A percentile compares a stretch with the other conserved stretches of the same genome.
These are phyloP conservation scores for Phasianus colchicus DNA, from an alignment of 2,113 vertebrate genomes.

Conservation along the genomic window DNA sequence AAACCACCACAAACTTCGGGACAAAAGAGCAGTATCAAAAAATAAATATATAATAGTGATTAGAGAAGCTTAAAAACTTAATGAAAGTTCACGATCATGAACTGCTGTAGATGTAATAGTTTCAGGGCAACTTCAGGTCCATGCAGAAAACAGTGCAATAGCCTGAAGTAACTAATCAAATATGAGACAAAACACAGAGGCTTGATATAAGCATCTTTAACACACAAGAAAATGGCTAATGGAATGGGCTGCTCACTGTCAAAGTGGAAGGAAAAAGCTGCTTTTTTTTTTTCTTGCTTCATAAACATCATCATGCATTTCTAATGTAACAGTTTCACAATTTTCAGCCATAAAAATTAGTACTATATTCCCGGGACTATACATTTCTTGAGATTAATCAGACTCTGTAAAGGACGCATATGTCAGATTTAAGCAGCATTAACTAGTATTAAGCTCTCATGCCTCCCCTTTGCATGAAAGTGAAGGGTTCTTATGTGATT, in stretches of 20 bases:
- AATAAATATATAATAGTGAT: neutral
- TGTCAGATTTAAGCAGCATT: neutral
- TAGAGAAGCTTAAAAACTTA: slow-evolving; percentile 15
- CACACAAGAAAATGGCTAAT: neutral
- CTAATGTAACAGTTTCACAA: neutral
- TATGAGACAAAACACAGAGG: neutral
- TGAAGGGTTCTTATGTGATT: neutral
- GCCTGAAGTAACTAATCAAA: neutral
- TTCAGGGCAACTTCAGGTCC: neutral
- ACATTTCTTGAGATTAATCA: neutral
- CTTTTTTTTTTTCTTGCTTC: neutral
- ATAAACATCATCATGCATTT: neutral
- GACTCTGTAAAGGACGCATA: neutral
- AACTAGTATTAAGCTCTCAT: neutral
- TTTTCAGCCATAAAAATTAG: neutral
- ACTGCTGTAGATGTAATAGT: neutral
- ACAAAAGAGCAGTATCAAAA: neutral
- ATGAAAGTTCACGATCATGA: neutral
- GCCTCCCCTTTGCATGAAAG: neutral
- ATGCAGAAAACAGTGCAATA: neutral
- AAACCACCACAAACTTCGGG: neutral
- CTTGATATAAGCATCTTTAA: neutral
- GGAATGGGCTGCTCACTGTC: neutral
- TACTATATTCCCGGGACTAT: neutral
- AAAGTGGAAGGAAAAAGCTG: neutral